Evolutionary conservation across 2,797 vertebrate species (phyloP).

Genomic region (Zalophus californianus): DNA sequence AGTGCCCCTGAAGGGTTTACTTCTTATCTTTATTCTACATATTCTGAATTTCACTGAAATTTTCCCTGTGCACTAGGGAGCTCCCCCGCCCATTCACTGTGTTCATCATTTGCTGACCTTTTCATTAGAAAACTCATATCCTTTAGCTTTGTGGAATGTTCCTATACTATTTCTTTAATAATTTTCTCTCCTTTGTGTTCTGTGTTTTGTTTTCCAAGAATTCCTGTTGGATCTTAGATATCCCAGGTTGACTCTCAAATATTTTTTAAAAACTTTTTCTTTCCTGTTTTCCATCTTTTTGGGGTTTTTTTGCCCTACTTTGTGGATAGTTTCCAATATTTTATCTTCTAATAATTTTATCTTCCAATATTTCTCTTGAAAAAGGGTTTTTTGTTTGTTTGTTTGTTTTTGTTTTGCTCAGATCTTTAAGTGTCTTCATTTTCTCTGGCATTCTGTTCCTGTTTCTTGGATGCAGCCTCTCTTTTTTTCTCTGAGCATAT

Average conservation of each 20-base stretch:
- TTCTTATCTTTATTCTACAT: neutral
- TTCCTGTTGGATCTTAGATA: neutral
- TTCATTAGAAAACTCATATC: neutral
- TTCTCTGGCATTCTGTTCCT: neutral
- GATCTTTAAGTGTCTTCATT: neutral
- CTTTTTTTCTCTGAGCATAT: neutral
- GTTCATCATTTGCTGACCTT: neutral
- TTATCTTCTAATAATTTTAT: neutral
- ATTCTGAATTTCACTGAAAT: neutral
- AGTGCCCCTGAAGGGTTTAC: neutral
- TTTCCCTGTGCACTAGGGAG: neutral
- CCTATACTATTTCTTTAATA: neutral
- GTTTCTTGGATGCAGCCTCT: neutral
- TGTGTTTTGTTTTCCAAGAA: constrained; percentile 8
- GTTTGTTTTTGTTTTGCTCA: neutral
- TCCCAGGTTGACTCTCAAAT: neutral
- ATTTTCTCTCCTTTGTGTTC: neutral
- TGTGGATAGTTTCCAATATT: neutral
- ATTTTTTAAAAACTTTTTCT: neutral
- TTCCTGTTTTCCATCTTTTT: neutral
- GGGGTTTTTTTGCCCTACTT: neutral
- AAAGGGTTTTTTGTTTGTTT: too few relatives aligned
- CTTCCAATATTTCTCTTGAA: neutral
- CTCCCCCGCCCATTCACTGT: neutral
- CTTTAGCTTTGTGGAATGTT: neutral